Percentiles rank a stretch among this genome's conserved stretches.
Conservation (phyloP, 2,888 invertebrate genomes). For the Drosophila borborema region DNA sequence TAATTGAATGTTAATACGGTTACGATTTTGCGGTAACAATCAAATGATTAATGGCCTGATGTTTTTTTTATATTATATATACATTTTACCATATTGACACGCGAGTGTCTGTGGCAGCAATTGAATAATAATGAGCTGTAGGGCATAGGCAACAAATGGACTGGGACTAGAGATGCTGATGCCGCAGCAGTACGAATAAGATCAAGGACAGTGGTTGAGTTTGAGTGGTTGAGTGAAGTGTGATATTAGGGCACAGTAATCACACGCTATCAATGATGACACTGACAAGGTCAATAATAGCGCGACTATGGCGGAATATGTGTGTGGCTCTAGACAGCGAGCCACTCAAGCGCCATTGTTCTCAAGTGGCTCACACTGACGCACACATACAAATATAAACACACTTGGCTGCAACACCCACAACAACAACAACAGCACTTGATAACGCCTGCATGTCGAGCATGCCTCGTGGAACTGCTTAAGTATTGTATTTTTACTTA, state of each 20-base stretch:
- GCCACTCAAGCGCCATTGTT: slow-evolving; percentile 70
- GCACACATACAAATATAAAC: not conserved
- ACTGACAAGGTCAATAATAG: slow-evolving; percentile 29
- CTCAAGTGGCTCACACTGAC: slow-evolving; percentile 44
- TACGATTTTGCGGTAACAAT: slow-evolving; percentile 64
- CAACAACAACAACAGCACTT: slow-evolving; percentile 3
- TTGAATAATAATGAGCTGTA: slow-evolving; percentile 41
- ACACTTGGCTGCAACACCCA: slow-evolving; percentile 9
- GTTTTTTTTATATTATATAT: not conserved
- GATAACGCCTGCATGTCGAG: slow-evolving; percentile 13
- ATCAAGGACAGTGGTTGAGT: slow-evolving; percentile 45
- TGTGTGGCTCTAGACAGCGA: slow-evolving; percentile 21
- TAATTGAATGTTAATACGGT: slow-evolving; percentile 77
- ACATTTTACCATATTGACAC: not conserved
- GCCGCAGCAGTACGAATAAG: slow-evolving; percentile 24
- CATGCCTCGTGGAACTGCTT: slow-evolving; percentile 26
- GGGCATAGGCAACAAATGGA: not conserved
- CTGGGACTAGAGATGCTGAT: not conserved
- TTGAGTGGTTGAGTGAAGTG: slow-evolving; percentile 10
- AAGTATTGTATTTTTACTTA: slow-evolving; percentile 44
- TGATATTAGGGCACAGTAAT: slow-evolving; percentile 27
- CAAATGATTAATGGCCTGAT: slow-evolving; percentile 69
- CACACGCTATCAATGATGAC: slow-evolving; percentile 41
- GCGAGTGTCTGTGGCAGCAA: slow-evolving; percentile 22
- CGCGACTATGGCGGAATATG: not conserved